Conservation (phyloP, 2,888 invertebrate genomes). For the Acronicta psi region DNA sequence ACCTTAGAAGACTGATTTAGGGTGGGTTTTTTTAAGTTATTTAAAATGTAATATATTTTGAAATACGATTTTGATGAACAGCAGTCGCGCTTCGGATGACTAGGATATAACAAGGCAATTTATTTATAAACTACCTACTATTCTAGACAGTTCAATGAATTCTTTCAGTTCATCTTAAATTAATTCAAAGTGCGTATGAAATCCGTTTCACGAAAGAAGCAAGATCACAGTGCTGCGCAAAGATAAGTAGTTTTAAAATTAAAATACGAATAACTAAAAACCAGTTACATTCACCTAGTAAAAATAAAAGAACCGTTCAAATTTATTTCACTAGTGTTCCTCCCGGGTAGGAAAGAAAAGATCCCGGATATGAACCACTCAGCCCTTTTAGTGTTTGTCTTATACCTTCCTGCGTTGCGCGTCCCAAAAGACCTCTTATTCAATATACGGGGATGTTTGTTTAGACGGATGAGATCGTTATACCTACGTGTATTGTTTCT, state of each 20-base stretch:
- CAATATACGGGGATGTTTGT: conserved; percentile 18
- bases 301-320: conserved; percentile 24
- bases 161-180: too few species aligned
- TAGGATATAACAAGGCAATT: too few species aligned
- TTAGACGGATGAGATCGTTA: not conserved
- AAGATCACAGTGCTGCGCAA: not conserved
- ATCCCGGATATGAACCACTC: conserved; percentile 77
- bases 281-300: not conserved
- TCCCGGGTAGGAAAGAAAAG: conserved; percentile 59
- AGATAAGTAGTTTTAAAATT: not conserved
- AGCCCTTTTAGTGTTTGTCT: conserved; percentile 70
- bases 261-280: not conserved
- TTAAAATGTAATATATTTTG: too few species aligned
- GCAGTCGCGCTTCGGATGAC: too few species aligned
- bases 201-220: not conserved
- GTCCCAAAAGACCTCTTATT: conserved; percentile 20
- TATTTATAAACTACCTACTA: too few species aligned
- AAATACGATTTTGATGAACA: too few species aligned
- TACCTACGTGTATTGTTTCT: not conserved
- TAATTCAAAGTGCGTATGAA: too few species aligned
- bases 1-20: too few species aligned
- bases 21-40: too few species aligned
- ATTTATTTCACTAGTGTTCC: conserved; percentile 58
- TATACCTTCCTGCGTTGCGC: conserved; percentile 59
- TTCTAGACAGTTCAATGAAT: too few species aligned